Base-by-base conservation (phyloP, 2,113 vertebrate genomes). In the Phrynosoma platyrhinos region DNA sequence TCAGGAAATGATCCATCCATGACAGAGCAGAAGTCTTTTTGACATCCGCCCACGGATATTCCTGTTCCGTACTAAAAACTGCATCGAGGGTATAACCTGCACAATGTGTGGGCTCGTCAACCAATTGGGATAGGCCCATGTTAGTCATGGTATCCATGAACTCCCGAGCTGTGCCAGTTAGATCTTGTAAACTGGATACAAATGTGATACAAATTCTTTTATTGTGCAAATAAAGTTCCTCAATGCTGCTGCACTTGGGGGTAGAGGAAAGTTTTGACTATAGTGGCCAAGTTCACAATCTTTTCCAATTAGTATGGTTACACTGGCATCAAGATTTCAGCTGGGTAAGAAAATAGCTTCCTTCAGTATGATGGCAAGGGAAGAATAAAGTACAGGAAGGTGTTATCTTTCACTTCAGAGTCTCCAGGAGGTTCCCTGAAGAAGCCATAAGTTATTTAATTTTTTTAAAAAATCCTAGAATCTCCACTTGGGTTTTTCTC, bases 401-500 rank as follows among this genome's bases (percentile, higher is more conserved):
- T 90, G 92, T 95, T 94, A 18, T 25, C 5, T 95, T 95, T 94
- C 95, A 83, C 87, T 66, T 21, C 47, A 27, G 77, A 88, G 79
- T 79, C 62, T 93, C 90, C 83, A 88, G 79, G 86, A 90, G 89
- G 86, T 90, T 92, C 91, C 92, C 77, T 89, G 86, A 95, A 93
- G 68, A 92, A 93, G 85, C 91, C 83, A 90, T 83, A 86, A 92
- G 89, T 90, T 94, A 87, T 92, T 94, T 74, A 89, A 91, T 93
- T 76, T 10, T 53, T 8, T 30, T 27, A 52, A 1, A 32, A 2
- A 40, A 58, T 36, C 25, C 12, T 21, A 3, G 93, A 87, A 91
- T 83, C 53, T 53, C 0, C 82, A 0, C 52, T 83, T 88, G 79
- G 83, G 87, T 36, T 92, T 90, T 86, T 91, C 75, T 86, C 91